Conservation (phyloP, 2,113 vertebrate species). For the Tursiops truncatus region DNA sequence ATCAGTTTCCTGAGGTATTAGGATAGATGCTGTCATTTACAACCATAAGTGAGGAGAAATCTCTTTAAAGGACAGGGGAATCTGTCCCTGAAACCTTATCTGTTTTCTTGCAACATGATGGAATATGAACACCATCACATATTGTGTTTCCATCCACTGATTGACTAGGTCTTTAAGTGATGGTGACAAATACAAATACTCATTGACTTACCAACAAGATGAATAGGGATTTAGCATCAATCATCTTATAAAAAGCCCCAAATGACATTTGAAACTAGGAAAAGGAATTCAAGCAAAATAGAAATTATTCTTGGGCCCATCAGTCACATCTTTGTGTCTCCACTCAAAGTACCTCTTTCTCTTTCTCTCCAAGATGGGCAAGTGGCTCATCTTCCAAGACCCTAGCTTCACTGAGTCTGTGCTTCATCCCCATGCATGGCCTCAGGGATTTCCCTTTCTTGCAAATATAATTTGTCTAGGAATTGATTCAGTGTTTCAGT, state of each 20-base stretch:
- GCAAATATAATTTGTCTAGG: neutral
- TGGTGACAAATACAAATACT: constrained; percentile 40
- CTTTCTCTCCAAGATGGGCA: neutral
- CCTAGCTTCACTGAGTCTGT: neutral
- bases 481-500: neutral
- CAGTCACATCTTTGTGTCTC: neutral
- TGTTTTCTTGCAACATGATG: constrained; percentile 1
- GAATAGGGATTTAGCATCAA: neutral
- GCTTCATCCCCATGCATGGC: neutral
- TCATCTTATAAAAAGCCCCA: neutral
- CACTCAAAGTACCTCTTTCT: neutral
- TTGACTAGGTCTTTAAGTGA: constrained; percentile 37
- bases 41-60: neutral
- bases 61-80: neutral
- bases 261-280: constrained; percentile 8
- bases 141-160: neutral
- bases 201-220: neutral
- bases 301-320: neutral
- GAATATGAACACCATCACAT: neutral
- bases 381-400: neutral
- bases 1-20: constrained; percentile 18
- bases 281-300: neutral
- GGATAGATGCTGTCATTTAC: constrained; percentile 48
- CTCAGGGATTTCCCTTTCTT: neutral
- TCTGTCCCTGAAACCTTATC: neutral